These are phyloP conservation scores for Agrotis puta DNA, from an alignment of 2,888 invertebrate genomes.

Conservation along the genomic window DNA sequence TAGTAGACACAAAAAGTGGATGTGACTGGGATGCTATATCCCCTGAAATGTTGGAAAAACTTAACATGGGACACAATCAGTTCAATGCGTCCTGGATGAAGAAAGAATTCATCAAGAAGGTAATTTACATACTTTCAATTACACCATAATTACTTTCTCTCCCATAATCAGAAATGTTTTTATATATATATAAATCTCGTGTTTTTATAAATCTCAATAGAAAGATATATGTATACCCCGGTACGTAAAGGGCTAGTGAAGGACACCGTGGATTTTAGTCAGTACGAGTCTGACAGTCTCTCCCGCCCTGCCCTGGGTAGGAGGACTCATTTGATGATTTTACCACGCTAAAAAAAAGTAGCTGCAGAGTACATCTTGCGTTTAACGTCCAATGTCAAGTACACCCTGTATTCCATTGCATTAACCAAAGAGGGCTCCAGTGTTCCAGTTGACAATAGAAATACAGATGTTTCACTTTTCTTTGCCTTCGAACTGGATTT, in stretches of 20 bases:
- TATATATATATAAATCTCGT: too few relatives aligned
- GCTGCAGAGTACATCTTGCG: too few relatives aligned
- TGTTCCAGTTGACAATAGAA: neutral
- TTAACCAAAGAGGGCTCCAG: neutral
- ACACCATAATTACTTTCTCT: too few relatives aligned
- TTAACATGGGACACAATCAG: constrained; percentile 78
- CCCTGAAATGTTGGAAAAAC: constrained; percentile 68
- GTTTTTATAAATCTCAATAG: neutral
- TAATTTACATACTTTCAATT: constrained; percentile 51
- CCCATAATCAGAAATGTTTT: neutral
- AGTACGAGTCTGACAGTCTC: too few relatives aligned
- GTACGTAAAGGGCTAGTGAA: too few relatives aligned
- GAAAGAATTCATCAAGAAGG: constrained; percentile 84
- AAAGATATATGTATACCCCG: too few relatives aligned
- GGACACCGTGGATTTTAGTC: too few relatives aligned
- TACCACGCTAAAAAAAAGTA: too few relatives aligned
- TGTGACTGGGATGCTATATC: constrained; percentile 75
- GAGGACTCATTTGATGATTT: too few relatives aligned
- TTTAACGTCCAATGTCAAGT: neutral
- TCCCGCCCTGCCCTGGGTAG: too few relatives aligned
- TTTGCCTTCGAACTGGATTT: neutral
- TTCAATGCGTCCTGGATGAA: constrained; percentile 84
- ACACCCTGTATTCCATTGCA: neutral
- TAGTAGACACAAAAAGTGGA: constrained; percentile 47
- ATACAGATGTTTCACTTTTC: too few relatives aligned